These are phyloP conservation scores for Galeruca laticollis DNA, from an alignment of 2,888 invertebrate species.

Conservation along the genomic window DNA sequence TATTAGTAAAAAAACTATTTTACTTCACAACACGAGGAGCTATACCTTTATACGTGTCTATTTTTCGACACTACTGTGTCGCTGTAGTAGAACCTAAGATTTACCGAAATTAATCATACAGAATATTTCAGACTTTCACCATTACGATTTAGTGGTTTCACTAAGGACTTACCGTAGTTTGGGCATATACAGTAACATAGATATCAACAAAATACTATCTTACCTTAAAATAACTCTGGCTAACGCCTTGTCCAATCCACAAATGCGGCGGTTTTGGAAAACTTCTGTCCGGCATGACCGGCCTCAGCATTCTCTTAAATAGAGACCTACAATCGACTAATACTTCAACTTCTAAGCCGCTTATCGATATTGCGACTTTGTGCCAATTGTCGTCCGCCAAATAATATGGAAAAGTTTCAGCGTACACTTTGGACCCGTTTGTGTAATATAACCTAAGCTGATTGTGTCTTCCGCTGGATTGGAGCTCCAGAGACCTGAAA, in stretches of 20 bases:
- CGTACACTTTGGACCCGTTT: constrained; percentile 73
- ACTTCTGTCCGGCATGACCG: constrained; percentile 80
- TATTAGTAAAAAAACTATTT: too few relatives aligned
- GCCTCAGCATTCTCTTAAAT: constrained; percentile 81
- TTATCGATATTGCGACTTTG: constrained; percentile 85
- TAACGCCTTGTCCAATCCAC: constrained; percentile 91
- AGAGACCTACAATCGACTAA: constrained; percentile 89
- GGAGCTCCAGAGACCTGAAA: constrained; percentile 86
- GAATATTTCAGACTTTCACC: too few relatives aligned
- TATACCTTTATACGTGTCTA: too few relatives aligned
- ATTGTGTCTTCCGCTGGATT: constrained; percentile 89
- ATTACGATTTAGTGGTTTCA: too few relatives aligned
- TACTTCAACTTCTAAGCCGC: constrained; percentile 85
- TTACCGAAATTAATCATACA: too few relatives aligned
- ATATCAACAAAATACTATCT: constrained; percentile 12
- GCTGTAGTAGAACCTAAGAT: too few relatives aligned
- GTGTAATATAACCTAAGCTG: constrained; percentile 88
- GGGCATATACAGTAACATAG: too few relatives aligned
- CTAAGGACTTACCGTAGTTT: too few relatives aligned
- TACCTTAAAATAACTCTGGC: constrained; percentile 88
- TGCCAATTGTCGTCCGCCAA: constrained; percentile 92
- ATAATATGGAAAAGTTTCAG: constrained; percentile 89
- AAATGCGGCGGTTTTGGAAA: constrained; percentile 81
- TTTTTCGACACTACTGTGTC: too few relatives aligned
- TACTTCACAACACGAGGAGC: too few relatives aligned